Conservation (phyloP, 2,888 invertebrate genomes). For the Pseudococcus jackbeardsleyi region DNA sequence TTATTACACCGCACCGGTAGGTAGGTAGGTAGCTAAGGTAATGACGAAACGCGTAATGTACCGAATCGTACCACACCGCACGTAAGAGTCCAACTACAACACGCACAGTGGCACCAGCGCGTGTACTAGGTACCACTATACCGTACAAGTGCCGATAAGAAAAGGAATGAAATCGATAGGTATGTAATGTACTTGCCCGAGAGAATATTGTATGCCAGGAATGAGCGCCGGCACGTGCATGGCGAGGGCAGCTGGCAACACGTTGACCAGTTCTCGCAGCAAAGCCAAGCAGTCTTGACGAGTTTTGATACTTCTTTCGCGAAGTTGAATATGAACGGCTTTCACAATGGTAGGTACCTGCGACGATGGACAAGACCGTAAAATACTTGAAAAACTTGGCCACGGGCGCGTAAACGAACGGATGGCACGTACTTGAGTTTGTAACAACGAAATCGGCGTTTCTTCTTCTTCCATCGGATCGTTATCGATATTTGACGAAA, state of each 20-base stretch:
- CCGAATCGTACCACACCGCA: too few species aligned
- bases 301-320: conserved; percentile 87
- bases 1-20: neutral
- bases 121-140: too few species aligned
- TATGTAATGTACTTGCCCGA: conserved; percentile 67
- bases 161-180: too few species aligned
- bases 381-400: neutral
- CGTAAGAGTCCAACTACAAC: too few species aligned
- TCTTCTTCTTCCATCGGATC: conserved; percentile 82
- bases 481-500: conserved; percentile 76
- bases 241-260: conserved; percentile 89
- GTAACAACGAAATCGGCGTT: conserved; percentile 70
- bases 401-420: neutral
- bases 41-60: neutral
- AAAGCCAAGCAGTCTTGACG: conserved; percentile 93
- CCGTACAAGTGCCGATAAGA: too few species aligned
- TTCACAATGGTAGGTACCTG: conserved; percentile 85
- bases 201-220: conserved; percentile 78
- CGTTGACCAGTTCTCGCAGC: conserved; percentile 89
- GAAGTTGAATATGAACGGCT: conserved; percentile 89
- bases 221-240: conserved; percentile 87
- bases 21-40: too few species aligned
- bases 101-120: too few species aligned
- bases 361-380: neutral
- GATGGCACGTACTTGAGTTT: conserved; percentile 67